A percentile compares a stretch with the other conserved stretches of the same genome.
phyloP scores from a whole-genome alignment of 2,113 vertebrate species.

The Callaeas wilsoni region DNA sequence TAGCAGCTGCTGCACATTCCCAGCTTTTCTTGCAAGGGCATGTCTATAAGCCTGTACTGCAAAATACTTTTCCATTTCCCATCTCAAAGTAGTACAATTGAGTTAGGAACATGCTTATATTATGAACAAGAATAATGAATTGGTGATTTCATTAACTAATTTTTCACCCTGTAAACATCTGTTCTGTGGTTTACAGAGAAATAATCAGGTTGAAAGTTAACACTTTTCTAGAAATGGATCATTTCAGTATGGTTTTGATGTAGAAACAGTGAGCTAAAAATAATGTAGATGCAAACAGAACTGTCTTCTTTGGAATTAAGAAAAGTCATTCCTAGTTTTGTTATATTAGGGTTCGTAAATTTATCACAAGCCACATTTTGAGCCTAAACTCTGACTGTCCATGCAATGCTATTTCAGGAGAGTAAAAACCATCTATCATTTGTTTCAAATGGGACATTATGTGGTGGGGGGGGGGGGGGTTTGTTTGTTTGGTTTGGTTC shows the following conservation, averaged over 20 bases:
- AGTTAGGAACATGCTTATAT: background rate
- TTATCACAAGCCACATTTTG: background rate
- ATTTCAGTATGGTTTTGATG: background rate
- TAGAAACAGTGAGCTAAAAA: background rate
- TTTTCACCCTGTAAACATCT: background rate
- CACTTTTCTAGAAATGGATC: background rate
- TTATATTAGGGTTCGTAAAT: background rate
- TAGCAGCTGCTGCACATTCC: background rate
- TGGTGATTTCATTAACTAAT: background rate
- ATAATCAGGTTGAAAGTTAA: background rate
- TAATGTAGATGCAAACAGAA: background rate
- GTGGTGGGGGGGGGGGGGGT: too few relatives aligned
- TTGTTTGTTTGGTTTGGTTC: too few relatives aligned
- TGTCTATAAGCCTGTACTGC: background rate
- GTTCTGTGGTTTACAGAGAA: background rate
- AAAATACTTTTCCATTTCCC: background rate
- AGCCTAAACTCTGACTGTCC: slow-evolving; percentile 14
- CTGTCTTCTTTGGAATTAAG: background rate
- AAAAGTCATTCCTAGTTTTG: background rate
- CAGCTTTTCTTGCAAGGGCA: background rate
- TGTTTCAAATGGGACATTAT: slow-evolving; percentile 51
- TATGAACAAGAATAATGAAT: background rate
- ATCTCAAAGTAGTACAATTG: background rate
- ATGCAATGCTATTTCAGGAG: slow-evolving; percentile 53
- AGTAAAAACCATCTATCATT: slow-evolving; percentile 31